Evolutionary conservation across 1,140 invertebrate genomes (phyloP).

Genomic region (Drosophila mayri): DNA sequence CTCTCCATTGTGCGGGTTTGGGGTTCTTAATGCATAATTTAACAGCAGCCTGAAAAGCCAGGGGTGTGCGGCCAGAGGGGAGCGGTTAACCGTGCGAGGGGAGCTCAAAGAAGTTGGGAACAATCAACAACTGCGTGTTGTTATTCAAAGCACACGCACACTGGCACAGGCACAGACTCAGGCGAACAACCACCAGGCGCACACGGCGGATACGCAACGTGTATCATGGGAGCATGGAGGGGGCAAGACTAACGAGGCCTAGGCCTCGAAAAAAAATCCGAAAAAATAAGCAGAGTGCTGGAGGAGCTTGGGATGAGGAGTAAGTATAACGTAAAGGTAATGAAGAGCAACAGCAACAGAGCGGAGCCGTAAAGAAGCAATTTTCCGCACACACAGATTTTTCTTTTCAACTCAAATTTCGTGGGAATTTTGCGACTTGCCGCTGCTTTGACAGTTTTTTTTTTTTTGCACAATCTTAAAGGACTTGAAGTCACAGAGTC

Average conservation of each 20-base stretch:
- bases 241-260: slow-evolving; percentile 57
- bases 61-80: slow-evolving; percentile 1
- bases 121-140: slow-evolving; percentile 81
- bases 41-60: slow-evolving; percentile 63
- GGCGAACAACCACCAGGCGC: slow-evolving; percentile 22
- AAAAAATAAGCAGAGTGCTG: slow-evolving; percentile 21
- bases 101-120: slow-evolving; percentile 70
- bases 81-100: slow-evolving; percentile 9
- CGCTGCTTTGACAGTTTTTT: slow-evolving; percentile 12
- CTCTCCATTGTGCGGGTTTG: slow-evolving; percentile 32
- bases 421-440: slow-evolving; percentile 33
- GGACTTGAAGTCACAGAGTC: slow-evolving; percentile 10
- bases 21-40: slow-evolving; percentile 81
- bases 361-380: slow-evolving; percentile 45
- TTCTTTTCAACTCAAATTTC: slow-evolving; percentile 48
- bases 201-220: slow-evolving; percentile 61
- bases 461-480: slow-evolving; percentile 21
- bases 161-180: slow-evolving; percentile 3
- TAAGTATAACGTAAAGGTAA: slow-evolving; percentile 42
- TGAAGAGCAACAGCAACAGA: slow-evolving; percentile 50
- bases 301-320: not conserved
- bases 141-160: slow-evolving; percentile 78
- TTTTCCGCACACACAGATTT: slow-evolving; percentile 54
- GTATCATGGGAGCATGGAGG: slow-evolving; percentile 40
- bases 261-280: slow-evolving; percentile 24